These are phyloP conservation scores for Selene dorsalis DNA, from an alignment of 2,797 vertebrate genomes.

Conservation along the genomic window DNA sequence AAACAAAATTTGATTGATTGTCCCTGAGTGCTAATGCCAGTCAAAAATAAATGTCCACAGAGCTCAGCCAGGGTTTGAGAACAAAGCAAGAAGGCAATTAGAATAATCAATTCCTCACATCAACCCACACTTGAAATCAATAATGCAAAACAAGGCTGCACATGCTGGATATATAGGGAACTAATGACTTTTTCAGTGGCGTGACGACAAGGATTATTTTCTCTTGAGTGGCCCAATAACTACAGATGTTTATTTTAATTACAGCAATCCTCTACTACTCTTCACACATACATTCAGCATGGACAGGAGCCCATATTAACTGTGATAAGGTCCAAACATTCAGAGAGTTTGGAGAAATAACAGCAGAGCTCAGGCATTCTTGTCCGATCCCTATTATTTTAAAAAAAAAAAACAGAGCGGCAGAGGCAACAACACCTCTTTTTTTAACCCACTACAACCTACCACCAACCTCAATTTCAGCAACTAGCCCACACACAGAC, in stretches of 20 bases:
- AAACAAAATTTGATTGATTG: constrained; percentile 20
- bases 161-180: neutral
- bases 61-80: constrained; percentile 5
- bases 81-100: constrained; percentile 18
- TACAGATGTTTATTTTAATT: neutral
- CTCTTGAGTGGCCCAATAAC: neutral
- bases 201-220: constrained; percentile 3
- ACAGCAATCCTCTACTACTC: neutral
- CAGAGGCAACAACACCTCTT: constrained; percentile 13
- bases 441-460: constrained; percentile 5
- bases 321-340: neutral
- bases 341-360: constrained; percentile 8
- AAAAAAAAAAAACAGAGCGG: constrained; percentile 32
- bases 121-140: constrained; percentile 31
- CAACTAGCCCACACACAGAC: neutral
- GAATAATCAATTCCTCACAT: constrained; percentile 30
- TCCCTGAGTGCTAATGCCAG: neutral
- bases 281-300: neutral
- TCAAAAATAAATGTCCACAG: neutral
- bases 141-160: constrained; percentile 25
- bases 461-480: neutral
- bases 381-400: constrained; percentile 28
- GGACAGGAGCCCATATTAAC: neutral
- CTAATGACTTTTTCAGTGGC: constrained; percentile 10
- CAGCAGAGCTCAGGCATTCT: constrained; percentile 21